These are phyloP conservation scores for Callitettix versicolor DNA, from an alignment of 1,140 invertebrate genomes.

Conservation along the genomic window DNA sequence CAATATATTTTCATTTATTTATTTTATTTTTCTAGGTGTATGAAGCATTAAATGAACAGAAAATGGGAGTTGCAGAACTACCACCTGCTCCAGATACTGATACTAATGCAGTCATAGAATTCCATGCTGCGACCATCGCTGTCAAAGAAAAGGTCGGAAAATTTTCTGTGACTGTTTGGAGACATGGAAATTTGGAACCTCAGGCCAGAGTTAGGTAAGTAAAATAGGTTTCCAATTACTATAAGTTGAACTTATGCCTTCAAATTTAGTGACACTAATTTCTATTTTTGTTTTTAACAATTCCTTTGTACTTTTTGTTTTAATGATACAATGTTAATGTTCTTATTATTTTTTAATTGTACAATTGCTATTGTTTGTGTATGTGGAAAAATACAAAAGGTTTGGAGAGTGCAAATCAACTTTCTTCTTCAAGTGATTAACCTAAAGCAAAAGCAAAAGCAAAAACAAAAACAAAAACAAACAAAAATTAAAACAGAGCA, in stretches of 20 bases:
- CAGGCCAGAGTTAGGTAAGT: constrained; percentile 40
- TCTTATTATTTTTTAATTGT: too few relatives aligned
- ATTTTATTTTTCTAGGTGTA: constrained; percentile 37
- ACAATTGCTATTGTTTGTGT: too few relatives aligned
- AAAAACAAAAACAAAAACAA: too few relatives aligned
- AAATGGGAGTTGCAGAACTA: constrained; percentile 33
- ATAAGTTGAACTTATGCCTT: background rate
- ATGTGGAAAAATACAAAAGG: too few relatives aligned
- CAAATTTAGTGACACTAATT: background rate
- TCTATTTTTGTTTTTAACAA: background rate
- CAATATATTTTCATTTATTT: too few relatives aligned
- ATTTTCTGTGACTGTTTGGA: constrained; percentile 39
- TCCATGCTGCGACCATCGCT: constrained; percentile 42
- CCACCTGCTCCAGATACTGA: constrained; percentile 22
- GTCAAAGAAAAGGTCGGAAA: constrained; percentile 46
- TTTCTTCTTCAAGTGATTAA: too few relatives aligned
- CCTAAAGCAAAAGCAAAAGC: too few relatives aligned
- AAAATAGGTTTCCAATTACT: too few relatives aligned
- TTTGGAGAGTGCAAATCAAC: too few relatives aligned
- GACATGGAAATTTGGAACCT: constrained; percentile 40
- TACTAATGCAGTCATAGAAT: constrained; percentile 43
- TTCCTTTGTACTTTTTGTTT: too few relatives aligned
- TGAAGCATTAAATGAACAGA: constrained; percentile 36
- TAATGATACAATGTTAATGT: too few relatives aligned
- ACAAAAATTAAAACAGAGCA: too few relatives aligned